A percentile compares a stretch with the other conserved stretches of the same genome.
phyloP scores from a whole-genome alignment of 2,797 vertebrate species.

The Eleutherodactylus coqui region DNA sequence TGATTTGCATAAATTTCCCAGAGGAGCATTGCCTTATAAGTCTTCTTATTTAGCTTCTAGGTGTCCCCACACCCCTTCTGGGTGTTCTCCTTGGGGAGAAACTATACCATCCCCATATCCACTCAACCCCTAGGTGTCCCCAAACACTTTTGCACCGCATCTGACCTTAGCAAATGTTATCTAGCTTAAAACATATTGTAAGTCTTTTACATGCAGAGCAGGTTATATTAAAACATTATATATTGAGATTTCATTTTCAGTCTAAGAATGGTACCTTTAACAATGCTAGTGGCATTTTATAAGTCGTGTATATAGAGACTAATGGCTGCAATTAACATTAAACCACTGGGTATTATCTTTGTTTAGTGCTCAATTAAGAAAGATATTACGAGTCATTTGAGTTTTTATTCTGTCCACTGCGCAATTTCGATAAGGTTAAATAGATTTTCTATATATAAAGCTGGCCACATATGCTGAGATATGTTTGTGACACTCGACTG shows the following conservation, averaged over 20 bases:
- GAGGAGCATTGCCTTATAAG: too few relatives aligned
- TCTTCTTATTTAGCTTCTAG: too few relatives aligned
- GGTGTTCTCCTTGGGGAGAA: too few relatives aligned
- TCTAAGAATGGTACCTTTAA: neutral
- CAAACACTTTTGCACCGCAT: too few relatives aligned
- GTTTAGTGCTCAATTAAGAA: neutral
- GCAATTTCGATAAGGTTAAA: neutral
- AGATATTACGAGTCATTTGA: neutral
- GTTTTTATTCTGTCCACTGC: neutral
- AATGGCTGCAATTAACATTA: slow-evolving; percentile 12
- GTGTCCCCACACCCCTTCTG: too few relatives aligned
- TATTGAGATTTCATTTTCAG: neutral
- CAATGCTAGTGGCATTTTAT: neutral
- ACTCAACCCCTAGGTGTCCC: too few relatives aligned
- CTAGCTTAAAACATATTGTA: neutral
- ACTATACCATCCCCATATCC: too few relatives aligned
- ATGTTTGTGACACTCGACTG: neutral
- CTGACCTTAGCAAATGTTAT: neutral
- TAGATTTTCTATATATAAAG: too few relatives aligned
- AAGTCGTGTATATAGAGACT: neutral
- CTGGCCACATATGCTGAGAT: neutral
- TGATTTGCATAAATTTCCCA: too few relatives aligned
- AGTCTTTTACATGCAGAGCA: too few relatives aligned
- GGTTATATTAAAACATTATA: neutral
- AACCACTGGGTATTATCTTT: neutral